A percentile compares a stretch with the other conserved stretches of the same genome.
Evolutionary conservation across 2,888 invertebrate species (phyloP).

Genomic region (Cartodere bifasciata): DNA sequence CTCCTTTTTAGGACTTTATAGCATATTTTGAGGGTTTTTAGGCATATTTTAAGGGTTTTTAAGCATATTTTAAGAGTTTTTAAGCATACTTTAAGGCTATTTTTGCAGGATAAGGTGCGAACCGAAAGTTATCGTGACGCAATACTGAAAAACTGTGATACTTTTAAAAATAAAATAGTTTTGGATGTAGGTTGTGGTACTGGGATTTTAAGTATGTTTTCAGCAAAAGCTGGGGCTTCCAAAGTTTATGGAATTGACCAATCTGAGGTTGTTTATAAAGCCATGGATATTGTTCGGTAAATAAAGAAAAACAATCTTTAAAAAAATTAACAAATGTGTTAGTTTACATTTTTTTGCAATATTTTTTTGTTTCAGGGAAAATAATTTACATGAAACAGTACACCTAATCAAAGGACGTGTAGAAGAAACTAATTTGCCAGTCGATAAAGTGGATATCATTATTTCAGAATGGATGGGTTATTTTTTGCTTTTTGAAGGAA

Average conservation of each 20-base stretch:
- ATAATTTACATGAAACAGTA: slow-evolving; percentile 58
- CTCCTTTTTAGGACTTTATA: too few relatives aligned
- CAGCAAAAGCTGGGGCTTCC: slow-evolving; percentile 84
- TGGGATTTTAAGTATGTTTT: slow-evolving; percentile 96
- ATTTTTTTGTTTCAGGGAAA: slow-evolving; percentile 44
- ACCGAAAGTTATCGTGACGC: slow-evolving; percentile 82
- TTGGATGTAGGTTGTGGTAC: slow-evolving; percentile 97
- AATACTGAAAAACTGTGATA: slow-evolving; percentile 57
- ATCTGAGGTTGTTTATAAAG: slow-evolving; percentile 90
- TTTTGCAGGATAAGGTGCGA: slow-evolving; percentile 61
- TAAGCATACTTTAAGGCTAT: too few relatives aligned
- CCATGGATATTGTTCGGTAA: slow-evolving; percentile 85
- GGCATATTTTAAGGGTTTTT: too few relatives aligned
- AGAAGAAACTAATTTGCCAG: slow-evolving; percentile 67
- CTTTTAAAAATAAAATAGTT: slow-evolving; percentile 64
- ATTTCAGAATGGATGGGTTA: slow-evolving; percentile 99
- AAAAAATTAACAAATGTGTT: neutral
- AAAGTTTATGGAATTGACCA: slow-evolving; percentile 90
- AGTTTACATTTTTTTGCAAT: neutral
- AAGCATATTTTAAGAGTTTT: too few relatives aligned
- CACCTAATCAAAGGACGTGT: slow-evolving; percentile 72
- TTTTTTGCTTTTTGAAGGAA: slow-evolving; percentile 90
- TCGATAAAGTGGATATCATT: slow-evolving; percentile 76
- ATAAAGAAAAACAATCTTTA: too few relatives aligned
- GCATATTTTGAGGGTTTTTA: too few relatives aligned